A percentile compares a stretch with the other conserved stretches of the same genome.
Evolutionary conservation across 1,140 invertebrate genomes (phyloP).

Genomic region (Drosophila gunungcola): DNA sequence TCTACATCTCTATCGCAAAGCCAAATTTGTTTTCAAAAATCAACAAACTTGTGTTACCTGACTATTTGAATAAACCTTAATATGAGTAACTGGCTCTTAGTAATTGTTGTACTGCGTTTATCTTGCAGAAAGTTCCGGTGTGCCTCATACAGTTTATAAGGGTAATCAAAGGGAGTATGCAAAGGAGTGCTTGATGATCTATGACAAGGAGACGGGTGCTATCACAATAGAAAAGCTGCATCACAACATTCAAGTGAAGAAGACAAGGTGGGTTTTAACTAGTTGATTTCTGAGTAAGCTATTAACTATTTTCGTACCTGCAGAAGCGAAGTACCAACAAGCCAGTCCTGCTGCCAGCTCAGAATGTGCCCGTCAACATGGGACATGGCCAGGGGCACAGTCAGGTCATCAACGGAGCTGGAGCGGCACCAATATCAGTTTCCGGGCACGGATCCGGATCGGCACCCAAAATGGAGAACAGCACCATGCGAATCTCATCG

Average conservation of each 20-base stretch:
- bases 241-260: constrained; percentile 96
- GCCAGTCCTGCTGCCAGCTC: constrained; percentile 68
- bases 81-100: too few species aligned
- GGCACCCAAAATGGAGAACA: constrained; percentile 76
- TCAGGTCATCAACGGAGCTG: constrained; percentile 26
- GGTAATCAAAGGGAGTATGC: constrained; percentile 95
- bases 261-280: constrained; percentile 89
- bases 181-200: constrained; percentile 98
- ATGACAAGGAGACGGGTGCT: constrained; percentile 95
- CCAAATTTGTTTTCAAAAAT: too few species aligned
- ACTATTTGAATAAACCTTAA: too few species aligned
- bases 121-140: constrained; percentile 89
- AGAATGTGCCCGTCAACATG: constrained; percentile 41
- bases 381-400: constrained; percentile 6
- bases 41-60: too few species aligned
- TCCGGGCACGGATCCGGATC: constrained; percentile 56
- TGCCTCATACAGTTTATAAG: constrained; percentile 96
- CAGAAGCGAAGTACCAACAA: constrained; percentile 79
- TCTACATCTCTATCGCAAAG: too few species aligned
- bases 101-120: constrained; percentile 1
- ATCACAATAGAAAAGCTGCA: constrained; percentile 96
- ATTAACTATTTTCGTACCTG: constrained; percentile 5
- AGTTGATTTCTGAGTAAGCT: background rate
- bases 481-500: constrained; percentile 76
- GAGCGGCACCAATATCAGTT: constrained; percentile 14